Conservation (phyloP, 2,888 invertebrate species). For the Oscheius myriophilus region DNA sequence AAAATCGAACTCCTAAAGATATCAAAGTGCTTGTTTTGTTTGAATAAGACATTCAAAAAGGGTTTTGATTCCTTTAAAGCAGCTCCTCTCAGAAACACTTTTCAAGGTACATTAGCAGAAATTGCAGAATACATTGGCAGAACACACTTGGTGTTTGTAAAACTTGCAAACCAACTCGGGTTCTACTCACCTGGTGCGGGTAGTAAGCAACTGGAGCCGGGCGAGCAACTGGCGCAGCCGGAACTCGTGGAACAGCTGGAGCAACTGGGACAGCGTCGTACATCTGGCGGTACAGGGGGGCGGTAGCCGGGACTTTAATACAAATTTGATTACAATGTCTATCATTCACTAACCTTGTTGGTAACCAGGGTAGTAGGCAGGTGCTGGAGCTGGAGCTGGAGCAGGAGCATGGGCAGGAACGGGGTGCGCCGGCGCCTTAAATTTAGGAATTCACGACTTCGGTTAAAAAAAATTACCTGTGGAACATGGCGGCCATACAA, state of each 20-base stretch:
- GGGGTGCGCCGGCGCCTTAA: neutral
- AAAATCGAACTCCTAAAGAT: too few relatives aligned
- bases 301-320: neutral
- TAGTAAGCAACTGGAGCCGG: conserved; percentile 25
- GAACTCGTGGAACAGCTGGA: conserved; percentile 7
- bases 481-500: conserved; percentile 9
- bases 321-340: neutral
- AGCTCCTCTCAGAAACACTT: too few relatives aligned
- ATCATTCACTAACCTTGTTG: neutral
- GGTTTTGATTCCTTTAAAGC: too few relatives aligned
- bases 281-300: conserved; percentile 14
- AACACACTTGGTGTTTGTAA: too few relatives aligned
- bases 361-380: neutral
- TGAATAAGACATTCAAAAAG: too few relatives aligned
- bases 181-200: neutral
- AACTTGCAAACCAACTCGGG: too few relatives aligned
- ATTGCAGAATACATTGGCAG: too few relatives aligned
- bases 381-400: conserved; percentile 11
- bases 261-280: conserved; percentile 6
- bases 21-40: too few relatives aligned
- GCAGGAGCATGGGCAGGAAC: conserved; percentile 1
- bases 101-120: too few relatives aligned
- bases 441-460: neutral
- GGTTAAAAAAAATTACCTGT: conserved; percentile 9
- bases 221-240: conserved; percentile 2